Evolutionary conservation across 2,888 invertebrate genomes (phyloP), one percentile per base, ranked within the genome.

Genomic region (Macrosiphum euphorbiae): DNA sequence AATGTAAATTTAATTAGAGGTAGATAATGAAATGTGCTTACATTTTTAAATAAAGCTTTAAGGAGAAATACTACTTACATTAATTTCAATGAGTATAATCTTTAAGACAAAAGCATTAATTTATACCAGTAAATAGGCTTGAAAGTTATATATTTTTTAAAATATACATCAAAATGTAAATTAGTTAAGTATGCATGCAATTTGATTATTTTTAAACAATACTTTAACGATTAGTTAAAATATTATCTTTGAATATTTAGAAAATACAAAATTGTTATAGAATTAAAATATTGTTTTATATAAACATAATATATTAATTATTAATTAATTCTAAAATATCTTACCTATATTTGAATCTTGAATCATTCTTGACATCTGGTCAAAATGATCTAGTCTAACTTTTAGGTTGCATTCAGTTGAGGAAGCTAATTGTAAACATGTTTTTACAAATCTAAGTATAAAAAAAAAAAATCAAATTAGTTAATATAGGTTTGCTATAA

Each of bases 381-480:
- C 98, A 95, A 98, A 98, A 96, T 98, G 98, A 95, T 97, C 97
- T 95, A 97, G 97, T 95, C 98, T 97, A 95, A 97, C 97, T 95
- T 98, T 96, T 94, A 97, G 97, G 95, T 98, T 98, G 95, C 98
- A 96, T 95, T 97, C 97, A 26, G 97, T 96, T 90, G 98, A 97
- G 95, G 98, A 97, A 13, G 98, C 97, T 95, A 98, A 97, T 94
- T 97, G 97, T 90, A 98, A 97, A 95, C 98, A 98, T 94, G 97
- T 97, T 96, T 97, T 97, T 92, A 97, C 97, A 95, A 97, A 98
- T 95, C 97, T 97, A 95, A 95, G 96, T 91, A 95, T 94, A 67
- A 94, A 94, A 93, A 92, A 28, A 11, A 47, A 89, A 90, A n/a
- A 44, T 26, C 55, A 55, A 55, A 55, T 55, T 55, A 55, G 44